Evolutionary conservation across 1,140 invertebrate species (phyloP).

Genomic region (Pissodes strobi): DNA sequence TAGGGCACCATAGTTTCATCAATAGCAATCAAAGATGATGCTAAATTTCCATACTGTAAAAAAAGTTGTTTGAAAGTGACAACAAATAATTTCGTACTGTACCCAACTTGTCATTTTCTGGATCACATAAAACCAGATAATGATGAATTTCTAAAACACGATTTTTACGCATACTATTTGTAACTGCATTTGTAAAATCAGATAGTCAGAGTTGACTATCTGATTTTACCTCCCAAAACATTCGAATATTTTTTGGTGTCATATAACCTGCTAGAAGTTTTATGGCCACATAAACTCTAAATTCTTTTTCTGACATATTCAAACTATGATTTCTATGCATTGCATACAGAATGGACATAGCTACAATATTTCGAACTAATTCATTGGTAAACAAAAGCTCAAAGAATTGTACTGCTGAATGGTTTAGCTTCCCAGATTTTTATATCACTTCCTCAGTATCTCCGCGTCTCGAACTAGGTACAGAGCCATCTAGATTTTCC

Average conservation of each 20-base stretch:
- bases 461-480: too few species aligned
- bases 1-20: too few species aligned
- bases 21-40: not conserved
- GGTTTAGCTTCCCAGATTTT: too few species aligned
- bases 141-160: not conserved
- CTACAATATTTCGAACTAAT: too few species aligned
- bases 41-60: not conserved
- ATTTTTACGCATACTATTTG: too few species aligned
- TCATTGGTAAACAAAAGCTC: too few species aligned
- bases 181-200: not conserved
- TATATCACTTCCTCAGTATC: too few species aligned
- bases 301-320: not conserved
- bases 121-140: slow-evolving; percentile 5
- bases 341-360: not conserved
- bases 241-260: not conserved
- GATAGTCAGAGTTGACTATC: too few species aligned
- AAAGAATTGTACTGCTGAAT: too few species aligned
- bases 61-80: slow-evolving; percentile 15
- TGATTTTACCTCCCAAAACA: too few species aligned
- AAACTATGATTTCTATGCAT: not conserved
- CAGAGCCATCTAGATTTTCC: too few species aligned
- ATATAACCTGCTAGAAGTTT: not conserved
- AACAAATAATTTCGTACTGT: slow-evolving; percentile 15
- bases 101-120: slow-evolving; percentile 34
- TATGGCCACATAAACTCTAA: too few species aligned